phyloP scores from a whole-genome alignment of 2,797 vertebrate species.

The Argentina silus region DNA sequence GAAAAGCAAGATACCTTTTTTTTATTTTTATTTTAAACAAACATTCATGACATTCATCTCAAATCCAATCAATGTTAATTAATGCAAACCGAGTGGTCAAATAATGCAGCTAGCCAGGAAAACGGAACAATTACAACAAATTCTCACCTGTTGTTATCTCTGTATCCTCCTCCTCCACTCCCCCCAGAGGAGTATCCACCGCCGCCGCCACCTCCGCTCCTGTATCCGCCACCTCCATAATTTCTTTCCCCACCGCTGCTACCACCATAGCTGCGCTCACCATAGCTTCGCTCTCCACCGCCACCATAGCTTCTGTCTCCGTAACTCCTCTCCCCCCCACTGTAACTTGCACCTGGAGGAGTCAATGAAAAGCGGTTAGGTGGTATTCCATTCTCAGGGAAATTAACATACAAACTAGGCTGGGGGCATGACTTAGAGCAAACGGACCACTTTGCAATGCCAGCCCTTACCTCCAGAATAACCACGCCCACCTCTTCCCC shows the following conservation, averaged over 20 bases:
- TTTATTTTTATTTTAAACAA: no score
- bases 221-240: constrained; percentile 34
- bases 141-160: constrained; percentile 60
- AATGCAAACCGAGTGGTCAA: neutral
- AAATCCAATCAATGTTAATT: neutral
- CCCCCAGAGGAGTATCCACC: constrained; percentile 33
- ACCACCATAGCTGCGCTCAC: constrained; percentile 44
- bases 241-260: constrained; percentile 27
- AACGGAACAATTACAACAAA: neutral
- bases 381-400: neutral
- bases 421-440: constrained; percentile 14
- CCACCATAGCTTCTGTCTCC: constrained; percentile 47
- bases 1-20: neutral
- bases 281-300: constrained; percentile 44
- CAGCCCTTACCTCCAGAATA: constrained; percentile 27
- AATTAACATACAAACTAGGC: neutral
- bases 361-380: neutral
- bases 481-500: constrained; percentile 58
- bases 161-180: constrained; percentile 54
- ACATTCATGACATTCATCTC: no score
- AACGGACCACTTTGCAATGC: constrained; percentile 17
- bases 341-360: constrained; percentile 50
- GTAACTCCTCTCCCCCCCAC: constrained; percentile 47
- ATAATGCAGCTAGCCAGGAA: neutral
- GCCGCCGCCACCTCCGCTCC: constrained; percentile 14